Evolutionary conservation across 2,797 vertebrate genomes (phyloP), one percentile per base, ranked within the genome.

Genomic region (Trichosurus vulpecula): DNA sequence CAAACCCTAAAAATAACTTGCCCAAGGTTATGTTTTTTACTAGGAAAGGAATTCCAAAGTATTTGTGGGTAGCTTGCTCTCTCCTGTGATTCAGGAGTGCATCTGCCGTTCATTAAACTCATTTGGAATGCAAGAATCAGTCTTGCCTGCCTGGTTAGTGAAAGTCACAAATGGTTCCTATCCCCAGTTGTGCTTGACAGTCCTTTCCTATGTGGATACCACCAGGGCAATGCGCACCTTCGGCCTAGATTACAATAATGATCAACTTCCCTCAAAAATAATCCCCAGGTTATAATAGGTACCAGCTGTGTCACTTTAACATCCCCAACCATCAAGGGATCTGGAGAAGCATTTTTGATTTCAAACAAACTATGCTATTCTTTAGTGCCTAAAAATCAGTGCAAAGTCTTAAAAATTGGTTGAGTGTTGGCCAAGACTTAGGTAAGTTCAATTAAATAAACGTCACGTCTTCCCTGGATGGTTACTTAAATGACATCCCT

Each of bases 231-330:
- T 0, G 16, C 3, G 55, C 19, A 81, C 53, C 47, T 55, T 52
- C 13, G 51, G 74, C 47, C 54, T 47, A 51, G 0, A 35, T 14
- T 13, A 52, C 31, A 87, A 81, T 54, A 93, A 87, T 52, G 10
- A 31, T 0, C 6, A 51, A n/a, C 54, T 95, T 94, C 16, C 74
- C 90, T 54, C 14, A 56, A 92, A 97, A 94, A 93, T 87, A 61
- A 53, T 27, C 12, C 56, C 35, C 27, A 5, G 31, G 30, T 22
- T 52, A 6, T 12, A 56, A 55, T 47, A 90, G 92, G 91, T 81
- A 54, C 41, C 41, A 87, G 25, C 41, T 52, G 41, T 41, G 1
- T 52, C 25, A 8, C 1, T 51, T 92, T 51, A 87, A 12, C 11
- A 91, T 13, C 52, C 94, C 41, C 66, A 74, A 16, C 53, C 92